Conservation (phyloP, 2,888 invertebrate species). For the Marronus borbonicus region DNA sequence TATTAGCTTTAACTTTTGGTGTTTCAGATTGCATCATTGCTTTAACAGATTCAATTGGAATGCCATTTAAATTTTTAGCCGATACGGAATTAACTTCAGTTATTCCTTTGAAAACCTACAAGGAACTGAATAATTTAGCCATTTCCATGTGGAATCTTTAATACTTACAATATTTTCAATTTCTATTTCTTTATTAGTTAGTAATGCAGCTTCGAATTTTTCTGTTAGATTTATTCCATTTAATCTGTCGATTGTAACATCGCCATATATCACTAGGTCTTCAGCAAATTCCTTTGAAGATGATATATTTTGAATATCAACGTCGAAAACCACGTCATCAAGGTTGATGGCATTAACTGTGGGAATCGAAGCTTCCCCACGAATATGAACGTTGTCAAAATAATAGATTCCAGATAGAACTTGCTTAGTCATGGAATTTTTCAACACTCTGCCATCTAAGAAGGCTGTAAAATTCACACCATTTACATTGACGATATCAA, state of each 20-base stretch:
- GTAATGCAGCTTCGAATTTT: slow-evolving; percentile 57
- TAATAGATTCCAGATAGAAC: slow-evolving; percentile 60
- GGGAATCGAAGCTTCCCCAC: slow-evolving; percentile 56
- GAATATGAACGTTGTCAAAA: slow-evolving; percentile 60
- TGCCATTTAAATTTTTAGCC: slow-evolving; percentile 63
- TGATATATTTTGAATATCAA: slow-evolving; percentile 61
- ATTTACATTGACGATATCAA: slow-evolving; percentile 62
- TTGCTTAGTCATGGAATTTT: slow-evolving; percentile 59
- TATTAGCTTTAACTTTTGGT: slow-evolving; percentile 57
- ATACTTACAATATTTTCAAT: slow-evolving; percentile 59
- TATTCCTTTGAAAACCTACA: slow-evolving; percentile 60
- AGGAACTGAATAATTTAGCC: slow-evolving; percentile 27
- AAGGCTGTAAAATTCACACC: slow-evolving; percentile 60
- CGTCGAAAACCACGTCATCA: slow-evolving; percentile 64
- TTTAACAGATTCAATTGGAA: slow-evolving; percentile 60
- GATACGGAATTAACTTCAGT: slow-evolving; percentile 59
- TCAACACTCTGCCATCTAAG: slow-evolving; percentile 61
- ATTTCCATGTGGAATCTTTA: slow-evolving; percentile 22
- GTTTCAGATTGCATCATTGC: slow-evolving; percentile 59
- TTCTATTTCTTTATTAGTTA: slow-evolving; percentile 54
- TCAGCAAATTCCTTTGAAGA: slow-evolving; percentile 62
- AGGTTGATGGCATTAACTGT: slow-evolving; percentile 63
- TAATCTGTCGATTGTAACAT: slow-evolving; percentile 57
- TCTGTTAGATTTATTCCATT: slow-evolving; percentile 61
- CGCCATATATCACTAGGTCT: slow-evolving; percentile 60